phyloP scores from a whole-genome alignment of 2,797 vertebrate species.

The Enteromius trimaculatus region DNA sequence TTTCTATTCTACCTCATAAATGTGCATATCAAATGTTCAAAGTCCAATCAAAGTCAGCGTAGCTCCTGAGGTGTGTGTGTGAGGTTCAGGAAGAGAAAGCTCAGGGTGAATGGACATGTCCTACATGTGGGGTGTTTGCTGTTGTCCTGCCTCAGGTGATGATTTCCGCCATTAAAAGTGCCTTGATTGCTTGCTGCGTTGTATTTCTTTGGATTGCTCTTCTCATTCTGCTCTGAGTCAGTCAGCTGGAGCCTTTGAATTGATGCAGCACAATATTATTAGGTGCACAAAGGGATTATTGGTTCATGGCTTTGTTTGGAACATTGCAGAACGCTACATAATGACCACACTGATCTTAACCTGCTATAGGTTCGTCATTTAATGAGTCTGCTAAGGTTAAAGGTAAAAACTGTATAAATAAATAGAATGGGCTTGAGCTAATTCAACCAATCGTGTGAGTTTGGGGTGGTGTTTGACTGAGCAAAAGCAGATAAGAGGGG shows the following conservation, averaged over 20 bases:
- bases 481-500: too few species aligned
- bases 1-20: constrained; percentile 54
- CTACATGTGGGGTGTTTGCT: constrained; percentile 45
- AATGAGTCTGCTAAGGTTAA: not conserved
- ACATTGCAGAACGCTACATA: not conserved
- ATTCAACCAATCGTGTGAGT: not conserved
- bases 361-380: too few species aligned
- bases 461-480: too few species aligned
- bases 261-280: not conserved
- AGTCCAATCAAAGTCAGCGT: constrained; percentile 31
- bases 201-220: constrained; percentile 14
- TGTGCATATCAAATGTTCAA: constrained; percentile 51
- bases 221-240: not conserved
- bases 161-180: constrained; percentile 70
- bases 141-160: constrained; percentile 54
- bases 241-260: too few species aligned
- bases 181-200: constrained; percentile 60
- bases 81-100: not conserved
- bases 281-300: too few species aligned
- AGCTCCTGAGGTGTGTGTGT: not conserved
- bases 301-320: not conserved
- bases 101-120: constrained; percentile 9
- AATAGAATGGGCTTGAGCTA: not conserved
- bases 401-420: not conserved
- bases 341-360: not conserved